Evolutionary conservation across 2,113 vertebrate species (phyloP), one percentile per base, ranked within the genome.

Genomic region (Mesoclemmys tuberculata): DNA sequence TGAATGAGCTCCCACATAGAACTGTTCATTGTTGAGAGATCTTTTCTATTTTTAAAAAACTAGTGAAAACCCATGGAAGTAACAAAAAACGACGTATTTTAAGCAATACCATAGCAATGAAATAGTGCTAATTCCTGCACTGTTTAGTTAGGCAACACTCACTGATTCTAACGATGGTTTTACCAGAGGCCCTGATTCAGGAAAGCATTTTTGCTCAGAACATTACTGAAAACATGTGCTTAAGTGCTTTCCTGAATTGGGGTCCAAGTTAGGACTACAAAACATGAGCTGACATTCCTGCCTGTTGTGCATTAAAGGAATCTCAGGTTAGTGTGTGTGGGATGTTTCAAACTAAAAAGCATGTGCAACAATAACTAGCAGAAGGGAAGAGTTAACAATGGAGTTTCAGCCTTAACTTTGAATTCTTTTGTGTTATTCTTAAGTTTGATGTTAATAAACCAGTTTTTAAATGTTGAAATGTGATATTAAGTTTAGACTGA

Each of bases 231-330:
- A 97, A 96, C 88, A 96, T 88, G 90, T 95, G 94, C 86, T 89
- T 92, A 84, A 96, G 55, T 90, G 90, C 94, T 95, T 93, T 97
- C 41, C 93, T 93, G 91, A 94, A 94, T 54, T 51, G 83, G 64
- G 78, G 94, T 80, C 84, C 78, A 87, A 96, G 85, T 92, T 92
- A 92, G 74, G 89, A 94, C 97, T 94, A 93, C 95, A 96, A 90
- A 97, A 97, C 96, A 92, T 94, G 90, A 96, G 89, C 64, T 94
- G 94, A 97, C 95, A 96, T 97, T 92, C 94, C 90, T 96, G 95
- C 96, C 97, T 97, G 94, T 95, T 97, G 97, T 93, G 85, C 90
- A 90, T 96, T 96, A 96, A 95, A 94, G 81, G 89, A 94, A 93
- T 75, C 90, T 81, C 84, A 95, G 85, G 86, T 94, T 86, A 90